A percentile compares a stretch with the other conserved stretches of the same genome.
phyloP scores from a whole-genome alignment of 1,140 invertebrate species.

The Chrysopa pallens region DNA sequence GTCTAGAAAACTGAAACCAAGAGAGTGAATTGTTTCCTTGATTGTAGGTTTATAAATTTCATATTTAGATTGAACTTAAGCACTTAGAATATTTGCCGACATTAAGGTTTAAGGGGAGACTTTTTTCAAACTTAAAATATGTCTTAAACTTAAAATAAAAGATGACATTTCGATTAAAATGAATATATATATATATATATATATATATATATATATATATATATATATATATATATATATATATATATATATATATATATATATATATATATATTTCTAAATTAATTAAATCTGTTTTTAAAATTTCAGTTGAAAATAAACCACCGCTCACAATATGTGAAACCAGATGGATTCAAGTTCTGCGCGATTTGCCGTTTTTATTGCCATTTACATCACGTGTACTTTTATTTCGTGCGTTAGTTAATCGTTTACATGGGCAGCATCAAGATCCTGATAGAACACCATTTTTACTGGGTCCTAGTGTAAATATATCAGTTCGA shows the following conservation, averaged over 20 bases:
- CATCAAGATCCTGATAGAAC: neutral
- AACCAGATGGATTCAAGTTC: slow-evolving; percentile 66
- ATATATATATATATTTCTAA: neutral
- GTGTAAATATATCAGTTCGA: slow-evolving; percentile 44
- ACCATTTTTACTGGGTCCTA: slow-evolving; percentile 10
- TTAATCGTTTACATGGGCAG: slow-evolving; percentile 14
- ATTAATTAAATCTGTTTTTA: neutral
- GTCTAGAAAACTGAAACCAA: too few relatives aligned
- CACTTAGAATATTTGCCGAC: too few relatives aligned
- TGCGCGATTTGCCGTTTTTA: slow-evolving; percentile 86
- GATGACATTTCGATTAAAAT: too few relatives aligned
- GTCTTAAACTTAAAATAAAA: too few relatives aligned
- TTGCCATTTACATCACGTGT: slow-evolving; percentile 81
- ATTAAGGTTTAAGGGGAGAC: too few relatives aligned
- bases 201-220: neutral
- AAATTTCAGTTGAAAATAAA: slow-evolving; percentile 35
- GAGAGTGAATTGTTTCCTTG: too few relatives aligned
- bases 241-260: neutral
- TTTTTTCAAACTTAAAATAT: too few relatives aligned
- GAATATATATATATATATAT: too few relatives aligned
- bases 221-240: neutral
- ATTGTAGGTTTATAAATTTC: too few relatives aligned
- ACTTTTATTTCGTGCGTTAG: slow-evolving; percentile 61
- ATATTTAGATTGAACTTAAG: too few relatives aligned
- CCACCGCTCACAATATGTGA: slow-evolving; percentile 78